Percentiles rank a stretch among this genome's conserved stretches.
These are phyloP conservation scores for Leptatherina wallacei DNA, from an alignment of 2,797 vertebrate species.

Conservation along the genomic window DNA sequence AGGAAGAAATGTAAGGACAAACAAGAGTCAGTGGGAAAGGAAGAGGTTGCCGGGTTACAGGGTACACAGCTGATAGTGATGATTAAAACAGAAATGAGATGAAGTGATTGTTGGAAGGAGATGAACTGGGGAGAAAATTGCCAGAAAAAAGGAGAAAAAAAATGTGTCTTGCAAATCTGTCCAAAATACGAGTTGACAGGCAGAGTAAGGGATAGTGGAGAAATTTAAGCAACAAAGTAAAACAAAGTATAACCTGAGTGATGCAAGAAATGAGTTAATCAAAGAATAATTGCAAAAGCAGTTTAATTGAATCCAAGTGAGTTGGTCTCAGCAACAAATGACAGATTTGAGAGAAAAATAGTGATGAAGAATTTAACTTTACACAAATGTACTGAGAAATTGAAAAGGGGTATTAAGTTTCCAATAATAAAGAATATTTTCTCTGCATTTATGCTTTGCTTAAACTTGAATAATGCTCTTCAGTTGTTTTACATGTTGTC, in stretches of 20 bases:
- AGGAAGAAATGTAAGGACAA: conserved; percentile 28
- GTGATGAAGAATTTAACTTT: background rate
- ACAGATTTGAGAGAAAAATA: background rate
- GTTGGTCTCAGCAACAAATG: too few species aligned
- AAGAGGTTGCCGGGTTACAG: conserved; percentile 43
- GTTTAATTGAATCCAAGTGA: too few species aligned
- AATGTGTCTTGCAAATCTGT: too few species aligned
- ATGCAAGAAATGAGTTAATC: too few species aligned
- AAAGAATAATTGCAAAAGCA: too few species aligned
- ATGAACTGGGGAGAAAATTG: too few species aligned
- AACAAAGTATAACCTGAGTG: too few species aligned
- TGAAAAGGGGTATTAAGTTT: background rate
- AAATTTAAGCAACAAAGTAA: too few species aligned
- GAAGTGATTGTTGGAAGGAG: conserved; percentile 21
- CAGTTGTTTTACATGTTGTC: background rate
- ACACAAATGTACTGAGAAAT: background rate
- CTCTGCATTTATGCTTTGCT: background rate
- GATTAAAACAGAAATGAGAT: conserved; percentile 27
- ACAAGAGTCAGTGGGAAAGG: conserved; percentile 32
- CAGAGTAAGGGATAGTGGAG: too few species aligned
- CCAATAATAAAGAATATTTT: background rate
- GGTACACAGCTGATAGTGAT: conserved; percentile 29
- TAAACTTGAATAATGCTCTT: background rate
- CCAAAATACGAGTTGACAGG: too few species aligned
- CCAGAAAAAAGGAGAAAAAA: too few species aligned